Percentiles rank a stretch among this genome's conserved stretches.
phyloP scores from a whole-genome alignment of 2,888 invertebrate species.

The Alloscopus bannaensis region DNA sequence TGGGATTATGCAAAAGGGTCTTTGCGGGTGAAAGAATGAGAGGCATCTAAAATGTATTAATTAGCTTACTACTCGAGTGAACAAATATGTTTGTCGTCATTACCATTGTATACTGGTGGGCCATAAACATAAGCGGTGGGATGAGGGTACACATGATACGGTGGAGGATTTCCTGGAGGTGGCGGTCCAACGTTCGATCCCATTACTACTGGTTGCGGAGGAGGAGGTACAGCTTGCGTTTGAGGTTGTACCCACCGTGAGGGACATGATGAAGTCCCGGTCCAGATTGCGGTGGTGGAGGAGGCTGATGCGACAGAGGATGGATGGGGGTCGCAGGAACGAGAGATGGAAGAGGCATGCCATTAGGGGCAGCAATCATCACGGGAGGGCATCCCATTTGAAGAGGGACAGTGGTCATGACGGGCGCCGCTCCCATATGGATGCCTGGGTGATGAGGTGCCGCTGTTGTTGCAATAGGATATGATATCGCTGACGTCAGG shows the following conservation, averaged over 20 bases:
- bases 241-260: slow-evolving; percentile 26
- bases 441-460: slow-evolving; percentile 44
- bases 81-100: slow-evolving; percentile 31
- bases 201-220: slow-evolving; percentile 41
- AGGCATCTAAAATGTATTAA: too few species aligned
- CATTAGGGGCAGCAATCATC: slow-evolving; percentile 47
- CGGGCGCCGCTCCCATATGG: slow-evolving; percentile 33
- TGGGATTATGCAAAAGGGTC: too few species aligned
- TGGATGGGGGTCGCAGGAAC: slow-evolving; percentile 47
- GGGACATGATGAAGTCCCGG: slow-evolving; percentile 19
- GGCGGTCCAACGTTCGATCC: slow-evolving; percentile 38
- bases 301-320: slow-evolving; percentile 45
- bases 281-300: slow-evolving; percentile 21
- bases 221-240: slow-evolving; percentile 35
- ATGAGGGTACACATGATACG: slow-evolving; percentile 75
- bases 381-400: slow-evolving; percentile 50
- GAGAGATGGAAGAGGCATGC: slow-evolving; percentile 39
- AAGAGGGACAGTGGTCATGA: slow-evolving; percentile 53
- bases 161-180: slow-evolving; percentile 38
- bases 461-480: slow-evolving; percentile 22
- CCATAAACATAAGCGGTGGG: slow-evolving; percentile 77
- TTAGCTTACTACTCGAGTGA: not conserved
- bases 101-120: slow-evolving; percentile 77
- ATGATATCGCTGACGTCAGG: slow-evolving; percentile 34
- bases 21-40: not conserved